Evolutionary conservation across 2,888 invertebrate genomes (phyloP), one percentile per base, ranked within the genome.

Genomic region (Hydrotaea diabolus): DNA sequence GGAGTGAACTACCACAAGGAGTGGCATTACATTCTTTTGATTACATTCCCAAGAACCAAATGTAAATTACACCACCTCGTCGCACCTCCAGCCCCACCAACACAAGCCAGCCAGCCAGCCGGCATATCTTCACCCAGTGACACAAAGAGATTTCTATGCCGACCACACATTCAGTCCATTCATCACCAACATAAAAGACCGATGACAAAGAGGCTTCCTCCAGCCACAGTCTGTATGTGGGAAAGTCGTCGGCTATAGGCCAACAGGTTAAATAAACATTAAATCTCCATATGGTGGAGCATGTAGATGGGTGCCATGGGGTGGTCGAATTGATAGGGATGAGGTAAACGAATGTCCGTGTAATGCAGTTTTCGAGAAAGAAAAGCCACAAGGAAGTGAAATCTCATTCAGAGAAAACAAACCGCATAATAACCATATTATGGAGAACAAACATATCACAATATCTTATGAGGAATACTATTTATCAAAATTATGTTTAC

Each of bases 251-350:
- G n/a, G 43, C 57, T 17, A 59, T 59, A 59, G 83, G 73, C 77
- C 83, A 83, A 77, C 73, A 83, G 83, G 83, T 83, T 80, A 77
- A 77, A 74, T 69, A 64, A 83, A 83, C 76, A 59, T 55, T n/a
- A 36, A 39, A 39, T 31, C 39, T 17, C 4, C n/a, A n/a, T n/a
- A 46, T 15, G 8, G 26, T 39, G 26, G 1, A n/a, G 64, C 17
- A 19, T 57, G 23, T 23, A 13, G 21, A n/a, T n/a, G n/a, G n/a
- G n/a, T n/a, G n/a, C n/a, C n/a, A 15, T 26, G 59, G 36, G 36
- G 36, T 36, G 64, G 43, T 39, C 39, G 36, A n/a, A n/a, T n/a
- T 36, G 36, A 36, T 8, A 5, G 11, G n/a, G n/a, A n/a, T n/a
- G n/a, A n/a, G 64, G 26, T 43, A n/a, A n/a, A n/a, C 69, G 13